Evolutionary conservation across 2,888 invertebrate species (phyloP).

Genomic region (Heterodera filipjevi): DNA sequence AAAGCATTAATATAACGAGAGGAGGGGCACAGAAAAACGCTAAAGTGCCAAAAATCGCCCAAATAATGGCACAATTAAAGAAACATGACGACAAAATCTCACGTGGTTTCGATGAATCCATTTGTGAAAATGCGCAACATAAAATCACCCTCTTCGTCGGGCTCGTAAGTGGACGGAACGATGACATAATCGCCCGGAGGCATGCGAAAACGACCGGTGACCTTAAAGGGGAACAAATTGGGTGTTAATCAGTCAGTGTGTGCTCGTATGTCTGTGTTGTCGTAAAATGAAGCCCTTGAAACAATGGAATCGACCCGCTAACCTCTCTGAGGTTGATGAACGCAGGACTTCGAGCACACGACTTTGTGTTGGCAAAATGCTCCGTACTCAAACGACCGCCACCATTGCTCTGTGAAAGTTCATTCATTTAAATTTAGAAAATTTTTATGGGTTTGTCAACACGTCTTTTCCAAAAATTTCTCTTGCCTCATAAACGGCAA

Average conservation of each 20-base stretch:
- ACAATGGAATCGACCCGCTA: background rate
- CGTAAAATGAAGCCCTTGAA: too few species aligned
- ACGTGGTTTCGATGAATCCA: slow-evolving; percentile 62
- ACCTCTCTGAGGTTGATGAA: slow-evolving; percentile 95
- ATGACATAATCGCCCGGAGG: slow-evolving; percentile 92
- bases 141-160: slow-evolving; percentile 93
- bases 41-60: too few species aligned
- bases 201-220: slow-evolving; percentile 83
- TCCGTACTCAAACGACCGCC: slow-evolving; percentile 52
- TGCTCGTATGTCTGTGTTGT: too few species aligned
- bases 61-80: too few species aligned
- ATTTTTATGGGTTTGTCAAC: slow-evolving; percentile 14
- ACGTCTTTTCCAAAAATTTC: background rate
- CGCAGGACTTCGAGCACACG: slow-evolving; percentile 81
- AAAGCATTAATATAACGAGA: too few species aligned
- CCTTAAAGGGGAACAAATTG: slow-evolving; percentile 17
- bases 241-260: too few species aligned
- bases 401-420: slow-evolving; percentile 48
- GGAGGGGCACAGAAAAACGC: too few species aligned
- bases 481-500: slow-evolving; percentile 85
- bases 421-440: background rate
- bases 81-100: slow-evolving; percentile 23
- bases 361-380: slow-evolving; percentile 93
- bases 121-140: slow-evolving; percentile 82
- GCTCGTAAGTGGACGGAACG: slow-evolving; percentile 93